Evolutionary conservation across 2,113 vertebrate species (phyloP), one percentile per base, ranked within the genome.

Genomic region (Microtus oregoni): DNA sequence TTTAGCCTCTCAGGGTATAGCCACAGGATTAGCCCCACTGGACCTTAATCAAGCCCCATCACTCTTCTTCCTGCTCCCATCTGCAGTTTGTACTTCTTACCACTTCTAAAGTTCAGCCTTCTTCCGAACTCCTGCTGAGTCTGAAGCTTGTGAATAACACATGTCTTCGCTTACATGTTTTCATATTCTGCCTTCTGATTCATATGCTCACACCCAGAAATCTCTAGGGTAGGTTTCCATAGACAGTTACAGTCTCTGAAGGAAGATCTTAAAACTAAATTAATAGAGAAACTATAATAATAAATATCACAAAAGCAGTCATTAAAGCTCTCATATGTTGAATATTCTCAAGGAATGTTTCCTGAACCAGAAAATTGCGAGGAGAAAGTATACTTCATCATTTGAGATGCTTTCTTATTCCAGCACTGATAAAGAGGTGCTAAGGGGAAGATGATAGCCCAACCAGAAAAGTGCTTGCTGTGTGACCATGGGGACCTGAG

Each of bases 341-440:
- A 19, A n/a, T 38, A 9, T 1, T 94, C 35, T 72, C 70, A 86
- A 17, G 32, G 78, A 67, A 47, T 50, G 10, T 22, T 83, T 94
- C 22, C 1, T 83, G 82, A 94, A 47, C 26, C 70, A 47, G 76
- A 52, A 81, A 89, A 86, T 78, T 50, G 8, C 30, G 38, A 63
- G 35, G 8, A 75, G 47, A 89, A 91, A 65, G 58, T 70, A 50
- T 0, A 92, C 3, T 87, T 76, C n/a, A 67, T 38, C 7, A 30
- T 91, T 90, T 87, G 55, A n/a, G 32, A 82, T 92, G 81, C n/a
- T 28, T 17, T 95, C 65, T 90, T 82, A 86, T 28, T 65, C 22
- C 50, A 68, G 12, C 11, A 44, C 4, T 65, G 19, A 61, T 94
- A 61, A 73, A 58, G 67, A 77, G 28, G 17, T 70, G 85, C 5